A percentile compares a stretch with the other conserved stretches of the same genome.
Evolutionary conservation across 2,113 vertebrate genomes (phyloP).

Genomic region (Mola mola): DNA sequence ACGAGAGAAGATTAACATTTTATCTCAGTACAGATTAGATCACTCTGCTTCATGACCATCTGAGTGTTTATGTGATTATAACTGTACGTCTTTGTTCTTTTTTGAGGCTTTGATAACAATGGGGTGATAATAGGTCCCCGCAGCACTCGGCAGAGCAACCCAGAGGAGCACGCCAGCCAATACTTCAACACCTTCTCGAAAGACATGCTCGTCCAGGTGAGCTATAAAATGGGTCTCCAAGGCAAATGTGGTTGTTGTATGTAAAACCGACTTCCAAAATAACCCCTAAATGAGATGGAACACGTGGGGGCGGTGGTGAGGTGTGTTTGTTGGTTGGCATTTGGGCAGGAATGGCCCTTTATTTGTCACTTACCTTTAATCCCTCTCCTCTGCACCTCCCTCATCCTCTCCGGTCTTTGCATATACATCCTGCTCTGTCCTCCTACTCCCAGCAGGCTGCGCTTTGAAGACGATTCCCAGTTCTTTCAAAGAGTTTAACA

Average conservation of each 20-base stretch:
- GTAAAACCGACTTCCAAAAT: no score
- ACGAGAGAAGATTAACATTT: no score
- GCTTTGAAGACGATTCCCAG: slow-evolving; percentile 55
- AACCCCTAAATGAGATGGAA: background rate
- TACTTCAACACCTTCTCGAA: slow-evolving; percentile 98
- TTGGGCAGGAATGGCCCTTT: slow-evolving; percentile 16
- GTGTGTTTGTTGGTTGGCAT: background rate
- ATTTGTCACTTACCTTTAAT: slow-evolving; percentile 8
- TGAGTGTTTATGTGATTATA: background rate
- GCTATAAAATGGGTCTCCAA: slow-evolving; percentile 9
- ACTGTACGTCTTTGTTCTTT: slow-evolving; percentile 56
- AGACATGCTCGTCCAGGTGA: slow-evolving; percentile 96
- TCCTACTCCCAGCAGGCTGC: slow-evolving; percentile 26
- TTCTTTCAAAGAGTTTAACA: slow-evolving; percentile 23
- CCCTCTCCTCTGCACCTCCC: slow-evolving; percentile 7
- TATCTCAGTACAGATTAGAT: no score
- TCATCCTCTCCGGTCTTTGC: slow-evolving; percentile 14
- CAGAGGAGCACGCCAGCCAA: slow-evolving; percentile 93
- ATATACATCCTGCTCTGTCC: slow-evolving; percentile 19
- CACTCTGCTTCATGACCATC: background rate
- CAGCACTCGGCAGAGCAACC: slow-evolving; percentile 94
- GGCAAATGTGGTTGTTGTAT: no score
- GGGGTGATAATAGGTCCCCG: slow-evolving; percentile 91
- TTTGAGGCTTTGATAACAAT: slow-evolving; percentile 97
- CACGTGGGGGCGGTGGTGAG: background rate